These are phyloP conservation scores for Elachura formosa DNA, from an alignment of 2,113 vertebrate genomes.

Conservation along the genomic window DNA sequence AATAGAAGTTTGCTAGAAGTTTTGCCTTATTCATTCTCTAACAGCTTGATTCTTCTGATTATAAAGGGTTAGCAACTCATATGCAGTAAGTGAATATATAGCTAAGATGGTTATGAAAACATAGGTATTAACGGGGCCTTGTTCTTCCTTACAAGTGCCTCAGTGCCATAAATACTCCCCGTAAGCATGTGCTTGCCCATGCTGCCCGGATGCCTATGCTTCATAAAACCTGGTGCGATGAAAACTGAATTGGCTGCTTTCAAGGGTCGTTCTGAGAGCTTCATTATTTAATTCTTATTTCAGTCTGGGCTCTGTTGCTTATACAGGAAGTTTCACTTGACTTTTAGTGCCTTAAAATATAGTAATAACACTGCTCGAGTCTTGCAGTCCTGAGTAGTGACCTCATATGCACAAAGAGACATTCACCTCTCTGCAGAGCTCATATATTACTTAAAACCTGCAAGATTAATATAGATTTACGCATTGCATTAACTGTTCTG, in stretches of 20 bases:
- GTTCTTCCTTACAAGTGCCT: conserved; percentile 7
- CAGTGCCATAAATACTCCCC: not conserved
- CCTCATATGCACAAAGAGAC: conserved; percentile 36
- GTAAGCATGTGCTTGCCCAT: not conserved
- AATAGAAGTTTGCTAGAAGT: not conserved
- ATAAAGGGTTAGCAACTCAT: not conserved
- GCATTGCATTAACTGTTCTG: not conserved
- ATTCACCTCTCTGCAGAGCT: conserved; percentile 18
- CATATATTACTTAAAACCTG: not conserved
- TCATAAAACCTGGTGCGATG: conserved; percentile 35
- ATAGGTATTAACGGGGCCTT: not conserved
- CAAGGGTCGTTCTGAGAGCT: not conserved
- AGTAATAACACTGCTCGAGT: not conserved
- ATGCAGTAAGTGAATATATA: not conserved
- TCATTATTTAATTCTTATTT: conserved; percentile 53
- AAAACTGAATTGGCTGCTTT: conserved; percentile 58
- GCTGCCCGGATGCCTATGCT: not conserved
- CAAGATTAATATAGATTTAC: not conserved
- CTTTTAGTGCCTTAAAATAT: conserved; percentile 37
- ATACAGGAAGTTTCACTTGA: conserved; percentile 47
- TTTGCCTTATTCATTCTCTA: not conserved
- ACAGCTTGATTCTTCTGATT: not conserved
- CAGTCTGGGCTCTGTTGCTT: conserved; percentile 30
- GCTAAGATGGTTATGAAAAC: conserved; percentile 27
- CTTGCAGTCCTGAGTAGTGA: conserved; percentile 1